These are phyloP conservation scores for Tragulus kanchil DNA, from an alignment of 2,113 vertebrate genomes.

Conservation along the genomic window DNA sequence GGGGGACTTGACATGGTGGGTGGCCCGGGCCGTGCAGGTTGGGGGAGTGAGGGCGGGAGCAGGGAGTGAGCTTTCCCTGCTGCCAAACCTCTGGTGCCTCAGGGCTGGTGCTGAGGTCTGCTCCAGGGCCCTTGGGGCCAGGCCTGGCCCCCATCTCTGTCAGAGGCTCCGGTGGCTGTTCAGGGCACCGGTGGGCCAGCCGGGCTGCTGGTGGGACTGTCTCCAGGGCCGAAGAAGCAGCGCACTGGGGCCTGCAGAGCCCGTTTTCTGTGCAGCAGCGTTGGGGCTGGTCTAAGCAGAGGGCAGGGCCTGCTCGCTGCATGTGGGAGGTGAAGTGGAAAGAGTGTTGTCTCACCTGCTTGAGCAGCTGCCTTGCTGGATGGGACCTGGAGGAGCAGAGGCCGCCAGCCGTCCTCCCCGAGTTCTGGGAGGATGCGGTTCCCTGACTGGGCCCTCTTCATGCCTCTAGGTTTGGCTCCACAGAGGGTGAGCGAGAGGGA, in stretches of 20 bases:
- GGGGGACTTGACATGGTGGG: fast-evolving
- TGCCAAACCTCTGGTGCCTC: fast-evolving
- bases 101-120: too few species aligned
- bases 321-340: background rate
- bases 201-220: background rate
- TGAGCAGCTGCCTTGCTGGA: background rate
- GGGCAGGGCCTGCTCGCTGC: background rate
- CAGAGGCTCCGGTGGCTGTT: background rate
- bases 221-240: background rate
- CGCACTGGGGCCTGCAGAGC: fast-evolving
- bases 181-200: background rate
- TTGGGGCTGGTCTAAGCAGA: background rate
- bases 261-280: background rate
- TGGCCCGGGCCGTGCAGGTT: too few species aligned
- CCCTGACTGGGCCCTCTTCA: fast-evolving
- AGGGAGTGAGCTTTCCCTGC: background rate
- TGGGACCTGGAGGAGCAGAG: background rate
- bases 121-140: background rate
- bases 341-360: background rate
- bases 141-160: background rate
- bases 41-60: background rate
- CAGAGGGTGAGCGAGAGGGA: background rate
- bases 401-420: background rate
- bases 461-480: background rate
- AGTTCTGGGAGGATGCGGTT: too few species aligned